Evolutionary conservation across 2,113 vertebrate genomes (phyloP).

Genomic region (Urocitellus parryii): DNA sequence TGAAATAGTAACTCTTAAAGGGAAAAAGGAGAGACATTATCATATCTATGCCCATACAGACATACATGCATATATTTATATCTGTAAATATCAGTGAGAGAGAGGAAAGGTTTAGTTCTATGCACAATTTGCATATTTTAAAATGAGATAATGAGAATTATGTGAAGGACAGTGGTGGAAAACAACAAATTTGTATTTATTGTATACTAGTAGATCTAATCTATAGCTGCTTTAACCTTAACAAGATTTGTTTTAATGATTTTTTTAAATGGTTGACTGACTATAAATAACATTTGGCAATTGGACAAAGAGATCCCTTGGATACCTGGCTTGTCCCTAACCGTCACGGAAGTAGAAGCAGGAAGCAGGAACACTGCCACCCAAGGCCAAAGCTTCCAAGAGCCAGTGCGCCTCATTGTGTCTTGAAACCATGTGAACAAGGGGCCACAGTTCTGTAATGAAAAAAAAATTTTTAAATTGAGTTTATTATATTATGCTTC

Average conservation of each 20-base stretch:
- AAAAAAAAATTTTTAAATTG: conserved; percentile 72
- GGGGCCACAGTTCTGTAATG: conserved; percentile 87
- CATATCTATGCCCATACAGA: background rate
- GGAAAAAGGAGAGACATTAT: background rate
- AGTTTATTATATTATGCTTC: background rate
- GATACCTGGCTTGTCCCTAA: conserved; percentile 93
- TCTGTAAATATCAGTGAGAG: background rate
- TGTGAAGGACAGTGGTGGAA: background rate
- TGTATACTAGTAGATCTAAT: background rate
- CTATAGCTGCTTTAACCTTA: background rate
- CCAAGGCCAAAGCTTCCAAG: conserved; percentile 91
- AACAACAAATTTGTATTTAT: conserved; percentile 12
- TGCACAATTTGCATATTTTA: background rate
- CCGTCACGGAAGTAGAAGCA: conserved; percentile 87
- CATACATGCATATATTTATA: background rate
- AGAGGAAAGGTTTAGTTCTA: background rate
- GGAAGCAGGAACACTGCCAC: conserved; percentile 86
- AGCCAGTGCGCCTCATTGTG: conserved; percentile 90
- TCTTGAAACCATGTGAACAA: conserved; percentile 87
- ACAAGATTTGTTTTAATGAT: conserved; percentile 28
- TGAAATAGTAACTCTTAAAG: conserved; percentile 23
- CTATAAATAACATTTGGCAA: conserved; percentile 48
- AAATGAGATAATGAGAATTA: background rate
- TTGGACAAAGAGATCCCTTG: background rate
- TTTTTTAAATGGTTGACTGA: background rate